phyloP scores from a whole-genome alignment of 2,888 invertebrate genomes.

The Melinaea menophilus region DNA sequence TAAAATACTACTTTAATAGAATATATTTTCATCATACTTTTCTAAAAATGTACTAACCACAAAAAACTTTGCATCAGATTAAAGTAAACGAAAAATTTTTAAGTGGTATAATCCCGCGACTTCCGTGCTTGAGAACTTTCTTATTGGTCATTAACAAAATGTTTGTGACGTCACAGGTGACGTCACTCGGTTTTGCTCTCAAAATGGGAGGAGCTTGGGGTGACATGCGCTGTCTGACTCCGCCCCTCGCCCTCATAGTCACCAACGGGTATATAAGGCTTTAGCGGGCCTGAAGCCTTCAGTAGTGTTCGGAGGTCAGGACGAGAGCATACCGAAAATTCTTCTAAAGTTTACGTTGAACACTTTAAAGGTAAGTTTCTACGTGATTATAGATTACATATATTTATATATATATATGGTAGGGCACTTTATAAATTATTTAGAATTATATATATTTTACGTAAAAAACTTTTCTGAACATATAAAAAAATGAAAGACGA shows the following conservation, averaged over 20 bases:
- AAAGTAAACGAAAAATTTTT: too few relatives aligned
- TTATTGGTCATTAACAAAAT: conserved; percentile 26
- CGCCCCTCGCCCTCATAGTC: conserved; percentile 52
- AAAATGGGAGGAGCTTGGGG: conserved; percentile 58
- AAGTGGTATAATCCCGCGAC: too few relatives aligned
- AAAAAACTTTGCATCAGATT: too few relatives aligned
- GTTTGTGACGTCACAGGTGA: conserved; percentile 47
- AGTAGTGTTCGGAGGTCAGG: conserved; percentile 38
- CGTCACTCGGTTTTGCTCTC: conserved; percentile 44
- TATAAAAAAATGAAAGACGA: too few relatives aligned
- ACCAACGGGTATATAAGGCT: conserved; percentile 56
- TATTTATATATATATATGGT: too few relatives aligned
- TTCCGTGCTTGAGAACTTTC: too few relatives aligned
- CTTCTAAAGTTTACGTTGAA: conserved; percentile 61
- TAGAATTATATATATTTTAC: too few relatives aligned
- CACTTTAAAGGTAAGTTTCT: conserved; percentile 58
- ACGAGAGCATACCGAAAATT: conserved; percentile 40
- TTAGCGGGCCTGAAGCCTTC: conserved; percentile 31
- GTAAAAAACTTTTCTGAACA: too few relatives aligned
- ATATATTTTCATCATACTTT: too few relatives aligned
- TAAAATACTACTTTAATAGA: too few relatives aligned
- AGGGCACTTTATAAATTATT: too few relatives aligned
- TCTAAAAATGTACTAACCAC: too few relatives aligned
- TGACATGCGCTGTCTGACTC: conserved; percentile 49
- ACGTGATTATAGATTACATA: background rate